Evolutionary conservation across 2,797 vertebrate genomes (phyloP).

Genomic region (Melanotaenia trifasciata): DNA sequence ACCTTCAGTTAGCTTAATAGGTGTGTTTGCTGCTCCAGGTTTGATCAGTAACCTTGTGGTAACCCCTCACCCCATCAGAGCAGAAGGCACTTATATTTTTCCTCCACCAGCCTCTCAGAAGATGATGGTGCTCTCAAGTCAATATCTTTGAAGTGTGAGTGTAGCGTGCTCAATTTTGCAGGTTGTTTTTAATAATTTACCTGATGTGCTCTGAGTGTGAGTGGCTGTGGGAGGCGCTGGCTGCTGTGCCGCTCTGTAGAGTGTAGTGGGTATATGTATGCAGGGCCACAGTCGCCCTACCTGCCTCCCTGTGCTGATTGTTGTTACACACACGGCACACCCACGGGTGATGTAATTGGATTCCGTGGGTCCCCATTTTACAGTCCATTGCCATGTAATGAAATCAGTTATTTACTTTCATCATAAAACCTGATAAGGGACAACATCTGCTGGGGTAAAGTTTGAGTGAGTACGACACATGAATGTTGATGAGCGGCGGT

Average conservation of each 20-base stretch:
- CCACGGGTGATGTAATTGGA: slow-evolving; percentile 78
- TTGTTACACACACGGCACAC: slow-evolving; percentile 64
- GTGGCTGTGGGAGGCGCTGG: slow-evolving; percentile 36
- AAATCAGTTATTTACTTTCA: slow-evolving; percentile 82
- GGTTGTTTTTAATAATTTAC: slow-evolving; percentile 79
- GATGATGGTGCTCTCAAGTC: slow-evolving; percentile 63
- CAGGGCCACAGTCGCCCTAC: slow-evolving; percentile 48
- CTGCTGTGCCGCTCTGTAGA: slow-evolving; percentile 34
- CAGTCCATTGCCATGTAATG: slow-evolving; percentile 78
- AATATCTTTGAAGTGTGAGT: slow-evolving; percentile 69
- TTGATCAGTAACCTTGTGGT: slow-evolving; percentile 33
- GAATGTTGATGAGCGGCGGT: slow-evolving; percentile 66
- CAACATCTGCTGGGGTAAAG: slow-evolving; percentile 74
- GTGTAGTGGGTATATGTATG: slow-evolving; percentile 52
- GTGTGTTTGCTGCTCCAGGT: slow-evolving; percentile 17
- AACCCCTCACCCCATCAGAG: slow-evolving; percentile 37
- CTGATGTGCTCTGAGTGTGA: slow-evolving; percentile 38
- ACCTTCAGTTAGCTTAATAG: slow-evolving; percentile 3
- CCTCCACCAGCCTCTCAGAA: slow-evolving; percentile 48
- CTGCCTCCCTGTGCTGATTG: slow-evolving; percentile 62
- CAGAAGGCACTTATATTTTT: slow-evolving; percentile 37
- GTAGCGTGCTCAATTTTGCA: slow-evolving; percentile 72
- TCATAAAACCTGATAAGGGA: slow-evolving; percentile 76
- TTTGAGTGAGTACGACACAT: slow-evolving; percentile 52
- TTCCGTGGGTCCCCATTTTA: slow-evolving; percentile 76